Evolutionary conservation across 2,113 vertebrate species (phyloP).

Genomic region (Etheostoma spectabile): DNA sequence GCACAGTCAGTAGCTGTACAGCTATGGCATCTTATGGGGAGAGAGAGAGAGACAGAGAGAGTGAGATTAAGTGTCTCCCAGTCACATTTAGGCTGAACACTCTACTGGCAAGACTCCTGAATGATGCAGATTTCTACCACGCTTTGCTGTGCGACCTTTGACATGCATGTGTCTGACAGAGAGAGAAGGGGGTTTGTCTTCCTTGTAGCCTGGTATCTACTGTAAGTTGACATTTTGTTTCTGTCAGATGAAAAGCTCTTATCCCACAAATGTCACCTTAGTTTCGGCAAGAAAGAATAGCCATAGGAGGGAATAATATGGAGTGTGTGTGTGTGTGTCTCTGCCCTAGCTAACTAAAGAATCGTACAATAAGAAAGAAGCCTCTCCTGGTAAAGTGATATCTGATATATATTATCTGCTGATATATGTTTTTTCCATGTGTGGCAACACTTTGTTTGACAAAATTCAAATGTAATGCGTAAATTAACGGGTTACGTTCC

Average conservation of each 20-base stretch:
- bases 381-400: neutral
- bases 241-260: neutral
- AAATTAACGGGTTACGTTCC: neutral
- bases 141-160: slow-evolving; percentile 24
- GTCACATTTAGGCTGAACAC: slow-evolving; percentile 47
- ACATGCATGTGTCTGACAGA: slow-evolving; percentile 39
- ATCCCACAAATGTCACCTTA: slow-evolving; percentile 7
- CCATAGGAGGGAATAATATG: neutral
- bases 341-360: neutral
- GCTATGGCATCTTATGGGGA: slow-evolving; percentile 59
- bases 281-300: neutral
- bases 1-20: slow-evolving; percentile 55
- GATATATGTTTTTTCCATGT: neutral
- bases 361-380: neutral
- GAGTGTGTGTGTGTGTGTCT: neutral
- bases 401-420: too few species aligned
- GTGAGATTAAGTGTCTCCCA: slow-evolving; percentile 45
- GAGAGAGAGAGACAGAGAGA: neutral
- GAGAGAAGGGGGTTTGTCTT: neutral
- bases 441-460: neutral
- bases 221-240: slow-evolving; percentile 28
- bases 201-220: neutral
- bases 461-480: neutral
- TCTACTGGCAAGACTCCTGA: slow-evolving; percentile 48
- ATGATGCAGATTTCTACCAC: slow-evolving; percentile 65